Base-by-base conservation (phyloP, 2,797 vertebrate species). In the Hemitrygon akajei region DNA sequence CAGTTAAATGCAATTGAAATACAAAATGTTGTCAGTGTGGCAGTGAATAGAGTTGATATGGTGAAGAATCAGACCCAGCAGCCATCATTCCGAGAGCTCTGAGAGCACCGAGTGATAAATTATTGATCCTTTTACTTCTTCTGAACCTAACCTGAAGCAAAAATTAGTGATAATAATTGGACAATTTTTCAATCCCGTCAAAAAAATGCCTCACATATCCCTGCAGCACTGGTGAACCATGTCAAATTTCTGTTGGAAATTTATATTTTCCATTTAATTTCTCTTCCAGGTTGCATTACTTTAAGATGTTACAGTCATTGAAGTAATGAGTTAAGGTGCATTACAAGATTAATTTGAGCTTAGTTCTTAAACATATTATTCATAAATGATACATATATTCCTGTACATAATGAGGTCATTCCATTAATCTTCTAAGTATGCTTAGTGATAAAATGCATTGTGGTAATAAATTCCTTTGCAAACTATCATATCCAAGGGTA, bases 311-410 rank as follows among this genome's bases (percentile, higher is more conserved):
- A 37, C n/a, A 89, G 34, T 89, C 63, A 34, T 60, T 22, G 63
- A 89, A 66, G 27, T n/a, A 34, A 87, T 87, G 84, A 63, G 30
- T 87, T 60, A 89, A 89, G 63, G 63, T 89, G 86, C n/a, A 89
- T 3, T 66, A 34, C 16, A 66, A 37, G 86, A 89, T 69, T 69
- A 89, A 89, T 89, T 89, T 89, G 86, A 11, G 47, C n/a, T 89
- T 30, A 89, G 60, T 69, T 89, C 86, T 66, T 30, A 66, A 89
- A 69, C 63, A 22, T 69, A 34, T 22, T 66, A 34, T 89, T 89
- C 86, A 89, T 3, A 4, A 69, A 69, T 37, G 63, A 37, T 69
- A 34, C n/a, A 22, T 89, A 89, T 34, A 37, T 89, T 89, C 86
- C 30, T 37, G 16, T 9, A 69, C n/a, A 89, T 69, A 89, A 89